These are phyloP conservation scores for Caenorhabditis doughertyi DNA, from an alignment of 2,888 invertebrate genomes.

Conservation along the genomic window DNA sequence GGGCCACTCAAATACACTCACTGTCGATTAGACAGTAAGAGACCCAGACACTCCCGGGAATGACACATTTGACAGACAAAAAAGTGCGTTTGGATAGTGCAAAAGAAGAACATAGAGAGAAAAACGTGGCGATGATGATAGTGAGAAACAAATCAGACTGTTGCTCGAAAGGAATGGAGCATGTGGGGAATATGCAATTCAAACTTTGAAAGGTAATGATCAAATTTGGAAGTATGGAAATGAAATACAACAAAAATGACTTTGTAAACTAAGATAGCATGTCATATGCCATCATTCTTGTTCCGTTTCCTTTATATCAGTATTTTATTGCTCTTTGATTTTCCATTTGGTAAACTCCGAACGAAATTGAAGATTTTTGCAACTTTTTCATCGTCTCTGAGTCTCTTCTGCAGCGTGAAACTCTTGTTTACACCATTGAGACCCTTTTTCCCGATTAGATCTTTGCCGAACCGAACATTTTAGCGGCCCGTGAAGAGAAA, in stretches of 20 bases:
- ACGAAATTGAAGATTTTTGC: constrained; percentile 8
- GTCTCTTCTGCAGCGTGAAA: constrained; percentile 18
- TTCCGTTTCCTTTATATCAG: constrained; percentile 8
- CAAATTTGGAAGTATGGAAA: too few relatives aligned
- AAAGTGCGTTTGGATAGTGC: constrained; percentile 21
- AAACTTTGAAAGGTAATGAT: too few relatives aligned
- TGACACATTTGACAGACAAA: constrained; percentile 10
- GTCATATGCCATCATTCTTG: neutral
- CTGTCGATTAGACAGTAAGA: constrained; percentile 20
- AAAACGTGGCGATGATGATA: neutral
- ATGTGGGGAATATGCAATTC: too few relatives aligned
- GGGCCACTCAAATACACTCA: constrained; percentile 13
- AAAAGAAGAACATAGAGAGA: neutral
- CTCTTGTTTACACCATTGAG: constrained; percentile 50
- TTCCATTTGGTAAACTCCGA: neutral
- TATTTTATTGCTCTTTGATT: neutral
- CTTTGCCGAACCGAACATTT: constrained; percentile 42
- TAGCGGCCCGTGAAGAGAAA: constrained; percentile 1
- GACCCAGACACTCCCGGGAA: constrained; percentile 22
- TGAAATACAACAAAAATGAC: too few relatives aligned
- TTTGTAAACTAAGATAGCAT: too few relatives aligned
- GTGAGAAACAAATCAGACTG: neutral
- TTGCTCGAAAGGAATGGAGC: neutral
- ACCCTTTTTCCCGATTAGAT: constrained; percentile 42
- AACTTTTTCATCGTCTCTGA: constrained; percentile 21